phyloP scores from a whole-genome alignment of 64 coral and sea anemone genomes.

The Stichodactyla mertensii region DNA sequence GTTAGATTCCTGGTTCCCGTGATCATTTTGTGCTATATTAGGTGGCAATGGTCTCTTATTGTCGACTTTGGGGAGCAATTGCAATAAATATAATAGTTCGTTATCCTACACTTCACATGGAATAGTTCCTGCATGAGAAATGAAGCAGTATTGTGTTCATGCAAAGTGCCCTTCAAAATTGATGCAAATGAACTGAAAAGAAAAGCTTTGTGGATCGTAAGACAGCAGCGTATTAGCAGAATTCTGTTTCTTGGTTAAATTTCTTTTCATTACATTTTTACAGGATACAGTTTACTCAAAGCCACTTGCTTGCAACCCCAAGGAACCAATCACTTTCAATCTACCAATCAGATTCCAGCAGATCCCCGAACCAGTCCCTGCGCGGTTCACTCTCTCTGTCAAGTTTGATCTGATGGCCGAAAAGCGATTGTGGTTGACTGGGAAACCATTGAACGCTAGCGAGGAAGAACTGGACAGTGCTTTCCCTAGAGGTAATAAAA shows the following conservation, averaged over 20 bases:
- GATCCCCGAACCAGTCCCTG: conserved; percentile 83
- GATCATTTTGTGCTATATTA: background rate
- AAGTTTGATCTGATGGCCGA: conserved; percentile 74
- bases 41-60: background rate
- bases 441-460: conserved; percentile 18
- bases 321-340: conserved; percentile 78
- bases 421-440: conserved; percentile 56
- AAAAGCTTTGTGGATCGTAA: too few relatives aligned
- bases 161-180: too few relatives aligned
- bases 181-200: too few relatives aligned
- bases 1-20: background rate
- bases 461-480: conserved; percentile 60
- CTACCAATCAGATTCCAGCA: conserved; percentile 97
- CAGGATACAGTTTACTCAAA: conserved; percentile 60
- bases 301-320: conserved; percentile 67
- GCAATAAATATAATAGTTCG: background rate
- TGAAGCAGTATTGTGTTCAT: too few relatives aligned
- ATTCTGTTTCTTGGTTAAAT: too few relatives aligned
- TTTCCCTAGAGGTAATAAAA: conserved; percentile 63
- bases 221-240: too few relatives aligned
- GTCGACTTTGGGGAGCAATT: background rate
- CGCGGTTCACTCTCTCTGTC: conserved; percentile 68
- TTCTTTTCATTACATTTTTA: background rate
- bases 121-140: background rate
- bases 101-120: too few relatives aligned